These are phyloP conservation scores for Podiceps cristatus DNA, from an alignment of 2,113 vertebrate species.

Conservation along the genomic window DNA sequence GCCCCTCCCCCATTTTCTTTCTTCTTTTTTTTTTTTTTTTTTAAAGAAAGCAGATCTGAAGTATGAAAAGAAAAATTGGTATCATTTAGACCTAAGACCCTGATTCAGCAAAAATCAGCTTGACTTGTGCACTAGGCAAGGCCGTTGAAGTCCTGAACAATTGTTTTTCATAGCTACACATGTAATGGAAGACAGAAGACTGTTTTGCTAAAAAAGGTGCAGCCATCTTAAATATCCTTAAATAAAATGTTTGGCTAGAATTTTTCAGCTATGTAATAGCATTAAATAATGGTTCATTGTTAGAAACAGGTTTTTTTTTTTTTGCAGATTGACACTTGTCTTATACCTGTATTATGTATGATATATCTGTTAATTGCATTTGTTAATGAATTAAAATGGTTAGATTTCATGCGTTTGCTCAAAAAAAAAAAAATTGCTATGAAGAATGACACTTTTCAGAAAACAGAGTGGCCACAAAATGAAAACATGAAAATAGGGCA, in stretches of 20 bases:
- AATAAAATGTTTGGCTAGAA: background rate
- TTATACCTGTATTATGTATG: background rate
- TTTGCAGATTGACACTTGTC: background rate
- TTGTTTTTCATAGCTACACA: background rate
- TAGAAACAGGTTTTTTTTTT: background rate
- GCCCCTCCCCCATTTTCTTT: too few relatives aligned
- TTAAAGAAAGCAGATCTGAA: background rate
- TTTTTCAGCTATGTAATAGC: background rate
- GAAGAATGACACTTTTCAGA: background rate
- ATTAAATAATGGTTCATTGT: background rate
- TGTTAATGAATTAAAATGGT: background rate
- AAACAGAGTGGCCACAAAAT: background rate
- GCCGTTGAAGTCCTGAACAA: background rate
- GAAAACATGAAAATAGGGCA: background rate
- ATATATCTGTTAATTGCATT: background rate
- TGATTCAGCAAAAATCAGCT: conserved; percentile 49
- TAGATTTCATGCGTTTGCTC: background rate
- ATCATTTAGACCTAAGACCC: conserved; percentile 30
- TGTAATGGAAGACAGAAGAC: background rate
- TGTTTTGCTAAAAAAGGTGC: background rate
- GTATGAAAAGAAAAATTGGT: conserved; percentile 45
- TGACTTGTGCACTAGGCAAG: background rate
- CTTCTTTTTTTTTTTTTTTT: background rate
- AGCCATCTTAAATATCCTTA: background rate
- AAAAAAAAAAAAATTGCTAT: background rate